Base-by-base conservation (phyloP, 2,797 vertebrate species). In the Chrosomus eos region DNA sequence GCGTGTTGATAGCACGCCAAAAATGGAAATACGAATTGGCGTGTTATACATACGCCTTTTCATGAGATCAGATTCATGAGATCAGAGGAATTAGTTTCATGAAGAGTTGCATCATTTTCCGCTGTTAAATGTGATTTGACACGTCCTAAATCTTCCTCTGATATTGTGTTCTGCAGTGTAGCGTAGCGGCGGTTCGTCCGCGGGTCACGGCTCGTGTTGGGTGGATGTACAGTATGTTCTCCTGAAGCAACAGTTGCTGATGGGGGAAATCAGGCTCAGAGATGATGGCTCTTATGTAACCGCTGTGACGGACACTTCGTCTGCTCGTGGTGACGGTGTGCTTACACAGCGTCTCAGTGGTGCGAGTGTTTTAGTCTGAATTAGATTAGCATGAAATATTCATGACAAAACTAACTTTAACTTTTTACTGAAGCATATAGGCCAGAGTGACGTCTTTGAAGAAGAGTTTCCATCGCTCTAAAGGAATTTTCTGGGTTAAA, bases 311-410 rank as follows among this genome's bases (percentile, higher is more conserved):
- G 19, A 80, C 74, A 38, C 67, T 0, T 11, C 58, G 75, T 60
- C 80, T 9, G 64, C 26, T 36, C 28, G 55, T 33, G 48, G 7
- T 45, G 36, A 58, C 51, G 55, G 19, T 36, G 21, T 81, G 86
- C 71, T 84, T 53, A 62, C 76, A 81, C 80, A 81, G 71, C 81
- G 78, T 86, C 28, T 88, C 64, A 26, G 11, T 85, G 76, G 77
- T 45, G 11, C 5, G 19, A 1, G 4, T 26, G 19, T 21, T 40
- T 33, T 28, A 11, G n/a, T 48, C 77, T 36, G 48, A 75, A 23
- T 75, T 58, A 23, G 36, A 78, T 21, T 0, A 62, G 55, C n/a
- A 60, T 40, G 33, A 76, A 76, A 76, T n/a, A 58, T 58, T 38
- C 33, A 77, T 5, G 7, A 77, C 13, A 18, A 18, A 60, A 58